Conservation (phyloP, 2,113 vertebrate species). For the Megaceryle maxima region DNA sequence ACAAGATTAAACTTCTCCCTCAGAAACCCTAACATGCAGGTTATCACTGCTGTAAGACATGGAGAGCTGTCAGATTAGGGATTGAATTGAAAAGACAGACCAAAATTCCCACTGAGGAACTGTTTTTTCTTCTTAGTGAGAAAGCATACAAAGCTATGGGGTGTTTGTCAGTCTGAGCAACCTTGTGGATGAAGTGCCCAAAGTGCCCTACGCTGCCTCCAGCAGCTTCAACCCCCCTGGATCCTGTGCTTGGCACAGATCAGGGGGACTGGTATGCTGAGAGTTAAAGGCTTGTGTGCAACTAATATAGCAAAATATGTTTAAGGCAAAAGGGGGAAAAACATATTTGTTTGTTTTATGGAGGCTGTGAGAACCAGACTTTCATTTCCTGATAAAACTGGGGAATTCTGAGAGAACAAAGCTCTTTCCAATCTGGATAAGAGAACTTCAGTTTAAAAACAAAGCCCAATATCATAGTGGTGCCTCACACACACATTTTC, state of each 20-base stretch:
- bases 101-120: not conserved
- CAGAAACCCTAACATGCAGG: not conserved
- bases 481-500: not conserved
- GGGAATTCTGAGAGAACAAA: not conserved
- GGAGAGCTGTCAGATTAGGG: not conserved
- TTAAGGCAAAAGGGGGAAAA: not conserved
- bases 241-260: rapidly evolving
- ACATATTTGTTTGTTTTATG: not conserved
- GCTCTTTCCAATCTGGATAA: not conserved
- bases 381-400: not conserved
- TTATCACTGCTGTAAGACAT: not conserved
- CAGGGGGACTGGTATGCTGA: not conserved
- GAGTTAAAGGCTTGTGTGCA: not conserved
- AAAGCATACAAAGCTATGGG: not conserved
- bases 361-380: not conserved
- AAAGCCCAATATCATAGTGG: not conserved
- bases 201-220: not conserved
- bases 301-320: not conserved
- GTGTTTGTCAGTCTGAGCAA: not conserved
- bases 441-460: not conserved
- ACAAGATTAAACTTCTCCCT: not conserved
- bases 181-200: rapidly evolving
- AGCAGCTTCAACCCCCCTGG: not conserved
- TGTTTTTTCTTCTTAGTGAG: not conserved
- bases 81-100: not conserved